Evolutionary conservation across 2,797 vertebrate genomes (phyloP).

Genomic region (Tenualosa ilisha): DNA sequence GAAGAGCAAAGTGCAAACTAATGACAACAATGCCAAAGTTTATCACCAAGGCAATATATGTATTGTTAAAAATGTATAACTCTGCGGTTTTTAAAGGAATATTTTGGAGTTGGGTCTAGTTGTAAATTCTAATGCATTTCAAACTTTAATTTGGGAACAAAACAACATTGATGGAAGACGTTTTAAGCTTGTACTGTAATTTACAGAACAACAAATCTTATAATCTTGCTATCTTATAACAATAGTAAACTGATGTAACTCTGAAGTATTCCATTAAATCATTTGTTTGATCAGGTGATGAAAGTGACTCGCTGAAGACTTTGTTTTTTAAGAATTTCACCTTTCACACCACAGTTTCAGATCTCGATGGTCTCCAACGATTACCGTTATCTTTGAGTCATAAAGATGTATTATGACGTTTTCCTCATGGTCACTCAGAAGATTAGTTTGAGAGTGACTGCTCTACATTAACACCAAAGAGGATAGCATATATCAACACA

Average conservation of each 20-base stretch:
- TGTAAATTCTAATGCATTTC: not conserved
- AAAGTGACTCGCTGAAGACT: too few species aligned
- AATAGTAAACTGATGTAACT: too few species aligned
- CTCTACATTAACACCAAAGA: not conserved
- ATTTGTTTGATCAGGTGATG: not conserved
- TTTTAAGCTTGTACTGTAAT: too few species aligned
- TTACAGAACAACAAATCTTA: too few species aligned
- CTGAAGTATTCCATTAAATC: too few species aligned
- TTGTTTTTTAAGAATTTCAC: not conserved
- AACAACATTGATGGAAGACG: too few species aligned
- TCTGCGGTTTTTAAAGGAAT: too few species aligned
- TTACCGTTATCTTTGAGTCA: not conserved
- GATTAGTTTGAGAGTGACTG: not conserved
- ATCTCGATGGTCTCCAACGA: not conserved
- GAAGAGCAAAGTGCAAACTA: not conserved
- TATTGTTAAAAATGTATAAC: not conserved
- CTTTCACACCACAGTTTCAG: not conserved
- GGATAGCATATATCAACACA: not conserved
- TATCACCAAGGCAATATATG: not conserved
- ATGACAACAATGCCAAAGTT: too few species aligned
- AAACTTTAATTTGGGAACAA: too few species aligned
- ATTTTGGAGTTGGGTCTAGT: not conserved
- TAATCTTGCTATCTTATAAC: too few species aligned
- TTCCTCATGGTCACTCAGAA: not conserved
- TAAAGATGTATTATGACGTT: not conserved